Base-by-base conservation (phyloP, 2,797 vertebrate species). In the Psittacula derbiana region DNA sequence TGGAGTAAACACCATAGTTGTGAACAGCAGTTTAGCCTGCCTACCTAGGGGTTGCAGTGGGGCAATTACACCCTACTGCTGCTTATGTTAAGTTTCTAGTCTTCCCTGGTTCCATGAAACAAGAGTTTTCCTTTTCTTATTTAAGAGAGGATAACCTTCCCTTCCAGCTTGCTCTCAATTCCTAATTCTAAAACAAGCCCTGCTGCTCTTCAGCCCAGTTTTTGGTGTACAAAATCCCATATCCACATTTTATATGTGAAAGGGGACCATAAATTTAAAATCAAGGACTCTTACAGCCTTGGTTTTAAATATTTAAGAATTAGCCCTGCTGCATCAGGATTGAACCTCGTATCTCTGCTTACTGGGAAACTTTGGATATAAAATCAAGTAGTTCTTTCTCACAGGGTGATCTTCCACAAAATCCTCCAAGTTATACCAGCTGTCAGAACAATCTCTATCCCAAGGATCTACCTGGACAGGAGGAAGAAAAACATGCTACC, bases 231-330 rank as follows among this genome's bases (percentile, higher is more conserved):
- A 91, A 76, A 91, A 74, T 67, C 36, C n/a, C 2, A 1, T 28
- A 84, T 71, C 57, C 61, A 76, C 31, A 71, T 52, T 82, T 73
- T 67, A 52, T 46, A 11, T 33, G 40, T 49, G 60, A 86, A 79
- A 81, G 12, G 28, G 31, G 70, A 72, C 16, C 14, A 36, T 47
- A 88, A 78, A 84, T 94, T 93, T 86, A 75, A 80, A 80, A 80
- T 53, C 57, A 95, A 84, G 46, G 14, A 10, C 10, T 84, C 36
- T 90, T 76, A 36, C 11, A 84, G 50, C 55, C 8, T 65, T 65
- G 3, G 4, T 20, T 86, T 92, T 88, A 88, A 95, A 86, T 94
- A 93, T 83, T 86, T 92, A 92, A 91, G 67, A 85, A 71, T 82
- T 70, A 87, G 12, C 44, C 47, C 38, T 71, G 76, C 28, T 76